A percentile compares a stretch with the other conserved stretches of the same genome.
Evolutionary conservation across 2,888 invertebrate species (phyloP).

Genomic region (Andrena marginata): DNA sequence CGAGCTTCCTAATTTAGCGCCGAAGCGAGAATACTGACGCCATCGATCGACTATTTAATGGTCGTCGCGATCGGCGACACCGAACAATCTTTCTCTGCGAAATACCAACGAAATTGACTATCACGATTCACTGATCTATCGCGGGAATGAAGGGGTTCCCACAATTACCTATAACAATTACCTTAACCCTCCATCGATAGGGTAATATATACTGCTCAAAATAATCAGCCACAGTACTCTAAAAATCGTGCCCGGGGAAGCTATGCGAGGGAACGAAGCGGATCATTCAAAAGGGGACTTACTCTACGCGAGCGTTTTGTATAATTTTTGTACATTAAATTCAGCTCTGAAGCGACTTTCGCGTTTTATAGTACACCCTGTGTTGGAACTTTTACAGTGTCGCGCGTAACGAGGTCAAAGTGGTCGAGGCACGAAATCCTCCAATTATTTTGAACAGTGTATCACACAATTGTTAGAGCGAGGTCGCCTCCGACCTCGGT

Average conservation of each 20-base stretch:
- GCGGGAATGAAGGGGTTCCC: slow-evolving; percentile 24
- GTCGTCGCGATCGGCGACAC: slow-evolving; percentile 4
- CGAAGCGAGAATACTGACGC: neutral
- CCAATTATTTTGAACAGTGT: slow-evolving; percentile 28
- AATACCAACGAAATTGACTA: slow-evolving; percentile 25
- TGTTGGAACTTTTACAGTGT: neutral
- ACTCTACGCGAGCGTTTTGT: neutral
- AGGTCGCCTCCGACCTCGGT: no score
- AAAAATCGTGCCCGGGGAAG: neutral
- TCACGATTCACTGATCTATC: neutral
- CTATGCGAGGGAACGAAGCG: no score
- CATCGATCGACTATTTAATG: slow-evolving; percentile 6
- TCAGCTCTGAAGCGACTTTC: neutral
- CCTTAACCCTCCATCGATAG: slow-evolving; percentile 16
- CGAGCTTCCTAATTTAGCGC: slow-evolving; percentile 14
- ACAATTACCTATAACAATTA: slow-evolving; percentile 11
- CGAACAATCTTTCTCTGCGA: neutral
- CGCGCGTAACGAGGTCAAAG: neutral
- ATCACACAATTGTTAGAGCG: neutral
- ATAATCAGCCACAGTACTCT: neutral
- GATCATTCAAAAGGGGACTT: no score
- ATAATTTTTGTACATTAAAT: neutral
- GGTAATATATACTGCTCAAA: slow-evolving; percentile 29
- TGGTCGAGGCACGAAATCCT: neutral
- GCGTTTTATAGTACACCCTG: neutral